Evolutionary conservation across 2,113 vertebrate species (phyloP).

Genomic region (Garra rufa): DNA sequence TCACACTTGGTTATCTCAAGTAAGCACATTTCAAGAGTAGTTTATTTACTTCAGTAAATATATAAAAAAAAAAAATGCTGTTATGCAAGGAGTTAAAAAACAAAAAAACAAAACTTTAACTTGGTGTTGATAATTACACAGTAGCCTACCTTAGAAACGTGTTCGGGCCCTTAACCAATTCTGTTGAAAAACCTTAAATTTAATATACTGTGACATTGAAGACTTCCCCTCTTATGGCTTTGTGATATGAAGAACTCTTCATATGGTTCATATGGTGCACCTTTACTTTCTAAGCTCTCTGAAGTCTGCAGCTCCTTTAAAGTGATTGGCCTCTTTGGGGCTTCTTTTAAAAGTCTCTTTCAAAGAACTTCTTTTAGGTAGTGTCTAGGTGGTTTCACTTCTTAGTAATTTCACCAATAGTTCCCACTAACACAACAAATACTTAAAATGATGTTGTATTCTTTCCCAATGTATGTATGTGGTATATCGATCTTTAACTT

Average conservation of each 20-base stretch:
- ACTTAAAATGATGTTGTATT: not conserved
- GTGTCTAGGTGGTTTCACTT: not conserved
- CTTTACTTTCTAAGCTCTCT: constrained; percentile 14
- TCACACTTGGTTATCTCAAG: constrained; percentile 16
- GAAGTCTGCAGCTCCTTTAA: constrained; percentile 5
- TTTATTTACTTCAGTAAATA: not conserved
- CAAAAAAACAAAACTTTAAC: not conserved
- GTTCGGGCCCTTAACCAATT: not conserved
- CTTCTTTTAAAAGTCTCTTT: not conserved
- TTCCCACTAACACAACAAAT: not conserved
- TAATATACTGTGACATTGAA: not conserved
- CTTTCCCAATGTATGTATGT: not conserved
- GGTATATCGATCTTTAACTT: not conserved
- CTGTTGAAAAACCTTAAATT: not conserved
- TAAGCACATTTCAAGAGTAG: not conserved
- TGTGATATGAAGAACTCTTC: constrained; percentile 20
- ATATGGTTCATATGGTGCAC: not conserved
- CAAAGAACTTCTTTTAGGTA: not conserved
- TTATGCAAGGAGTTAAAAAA: not conserved
- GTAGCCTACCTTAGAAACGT: not conserved
- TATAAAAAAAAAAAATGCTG: not conserved
- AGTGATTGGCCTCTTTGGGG: not conserved
- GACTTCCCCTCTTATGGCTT: not conserved
- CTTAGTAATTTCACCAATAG: not conserved
- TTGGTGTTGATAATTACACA: not conserved